phyloP scores from a whole-genome alignment of 2,888 invertebrate species.

The Achlya flavicornis region DNA sequence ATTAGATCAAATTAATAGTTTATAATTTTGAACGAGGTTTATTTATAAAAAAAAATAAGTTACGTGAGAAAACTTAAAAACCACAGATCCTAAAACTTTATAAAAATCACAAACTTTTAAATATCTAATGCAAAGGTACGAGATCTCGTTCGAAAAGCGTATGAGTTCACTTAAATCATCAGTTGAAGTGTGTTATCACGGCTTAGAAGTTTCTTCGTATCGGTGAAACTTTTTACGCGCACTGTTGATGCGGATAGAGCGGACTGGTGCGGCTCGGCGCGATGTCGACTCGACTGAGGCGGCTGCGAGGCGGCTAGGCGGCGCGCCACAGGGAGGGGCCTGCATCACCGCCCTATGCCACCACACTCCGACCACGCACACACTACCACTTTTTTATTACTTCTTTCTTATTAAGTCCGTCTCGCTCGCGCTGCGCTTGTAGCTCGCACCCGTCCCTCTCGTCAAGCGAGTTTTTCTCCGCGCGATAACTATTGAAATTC shows the following conservation, averaged over 20 bases:
- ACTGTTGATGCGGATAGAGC: constrained; percentile 52
- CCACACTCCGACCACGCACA: constrained; percentile 81
- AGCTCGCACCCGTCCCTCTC: constrained; percentile 64
- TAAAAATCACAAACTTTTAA: constrained; percentile 44
- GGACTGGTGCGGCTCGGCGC: constrained; percentile 75
- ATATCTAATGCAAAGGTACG: constrained; percentile 18
- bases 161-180: constrained; percentile 27
- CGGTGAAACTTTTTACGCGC: constrained; percentile 80
- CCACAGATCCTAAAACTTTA: constrained; percentile 35
- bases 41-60: neutral
- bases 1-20: neutral
- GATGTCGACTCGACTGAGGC: constrained; percentile 77
- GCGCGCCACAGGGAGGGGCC: constrained; percentile 79
- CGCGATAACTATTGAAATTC: constrained; percentile 84
- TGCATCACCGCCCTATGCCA: constrained; percentile 79
- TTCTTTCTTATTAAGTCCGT: constrained; percentile 78
- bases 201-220: constrained; percentile 69
- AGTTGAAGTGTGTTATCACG: constrained; percentile 49
- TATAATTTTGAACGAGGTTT: neutral
- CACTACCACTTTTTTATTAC: constrained; percentile 82
- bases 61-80: constrained; percentile 26
- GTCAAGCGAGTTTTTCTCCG: constrained; percentile 77
- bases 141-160: constrained; percentile 25
- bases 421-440: constrained; percentile 65
- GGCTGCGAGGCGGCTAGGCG: constrained; percentile 63